These are phyloP conservation scores for Campoplex nolae DNA, from an alignment of 2,888 invertebrate genomes.

Conservation along the genomic window DNA sequence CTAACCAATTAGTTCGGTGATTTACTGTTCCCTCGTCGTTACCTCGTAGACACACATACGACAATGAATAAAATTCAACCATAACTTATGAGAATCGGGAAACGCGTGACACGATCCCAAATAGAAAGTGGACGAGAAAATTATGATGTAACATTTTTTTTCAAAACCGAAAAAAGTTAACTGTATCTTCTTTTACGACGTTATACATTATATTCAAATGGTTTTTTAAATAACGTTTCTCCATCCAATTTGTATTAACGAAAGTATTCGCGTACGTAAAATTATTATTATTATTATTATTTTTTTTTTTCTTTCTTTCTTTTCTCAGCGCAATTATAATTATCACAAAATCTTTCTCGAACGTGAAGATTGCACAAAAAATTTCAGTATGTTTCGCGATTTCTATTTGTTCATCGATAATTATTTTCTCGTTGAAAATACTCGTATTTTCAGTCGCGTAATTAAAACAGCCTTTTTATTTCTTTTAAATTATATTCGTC, in stretches of 20 bases:
- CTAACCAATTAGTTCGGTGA: conserved; percentile 52
- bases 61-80: conserved; percentile 34
- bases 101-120: conserved; percentile 25
- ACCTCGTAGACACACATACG: background rate
- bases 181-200: background rate
- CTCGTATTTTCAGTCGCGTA: background rate
- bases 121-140: conserved; percentile 20
- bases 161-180: background rate
- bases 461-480: background rate
- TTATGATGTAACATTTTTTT: background rate
- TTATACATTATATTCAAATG: background rate
- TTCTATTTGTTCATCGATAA: background rate
- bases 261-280: background rate
- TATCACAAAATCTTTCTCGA: background rate
- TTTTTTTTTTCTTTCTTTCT: background rate
- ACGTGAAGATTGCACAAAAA: background rate
- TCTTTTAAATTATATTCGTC: background rate
- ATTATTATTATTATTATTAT: background rate
- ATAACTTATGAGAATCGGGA: conserved; percentile 32
- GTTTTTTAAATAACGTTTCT: background rate
- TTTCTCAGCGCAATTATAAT: background rate
- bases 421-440: background rate
- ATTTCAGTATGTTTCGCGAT: background rate
- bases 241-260: background rate
- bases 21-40: conserved; percentile 35